A percentile compares a stretch with the other conserved stretches of the same genome.
phyloP scores from a whole-genome alignment of 2,888 invertebrate species.

The Tenodera sinensis region DNA sequence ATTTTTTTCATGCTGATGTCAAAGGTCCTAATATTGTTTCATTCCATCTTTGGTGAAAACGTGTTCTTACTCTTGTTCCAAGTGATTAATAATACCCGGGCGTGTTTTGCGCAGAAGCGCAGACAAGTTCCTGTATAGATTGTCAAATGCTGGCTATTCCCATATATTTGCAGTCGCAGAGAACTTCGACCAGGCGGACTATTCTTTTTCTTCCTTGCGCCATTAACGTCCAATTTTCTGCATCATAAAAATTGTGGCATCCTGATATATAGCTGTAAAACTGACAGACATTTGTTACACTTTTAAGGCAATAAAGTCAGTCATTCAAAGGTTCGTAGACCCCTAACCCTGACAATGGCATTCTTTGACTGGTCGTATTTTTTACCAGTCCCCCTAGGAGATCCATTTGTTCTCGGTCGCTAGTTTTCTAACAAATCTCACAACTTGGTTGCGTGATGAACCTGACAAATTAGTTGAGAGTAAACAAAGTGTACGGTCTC shows the following conservation, averaged over 20 bases:
- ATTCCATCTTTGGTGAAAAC: no score
- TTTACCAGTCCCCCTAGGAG: neutral
- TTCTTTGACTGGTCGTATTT: neutral
- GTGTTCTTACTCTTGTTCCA: no score
- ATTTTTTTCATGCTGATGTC: no score
- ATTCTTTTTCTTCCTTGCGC: neutral
- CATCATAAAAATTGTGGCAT: neutral
- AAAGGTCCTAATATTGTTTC: no score
- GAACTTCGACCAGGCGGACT: no score
- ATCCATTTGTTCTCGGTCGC: neutral
- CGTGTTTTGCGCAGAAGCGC: no score
- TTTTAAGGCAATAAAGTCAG: neutral
- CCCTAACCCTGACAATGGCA: neutral
- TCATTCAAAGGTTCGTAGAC: neutral
- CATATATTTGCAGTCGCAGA: neutral
- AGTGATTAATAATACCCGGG: no score
- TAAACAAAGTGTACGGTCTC: neutral
- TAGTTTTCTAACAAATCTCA: neutral
- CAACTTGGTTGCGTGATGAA: neutral
- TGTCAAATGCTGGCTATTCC: neutral
- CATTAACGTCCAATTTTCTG: neutral
- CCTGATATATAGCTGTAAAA: neutral
- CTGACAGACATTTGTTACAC: neutral
- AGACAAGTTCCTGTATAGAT: no score
- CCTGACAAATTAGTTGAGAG: neutral